A percentile compares a stretch with the other conserved stretches of the same genome.
Conservation (phyloP, 2,888 invertebrate genomes). For the Myopa testacea region DNA sequence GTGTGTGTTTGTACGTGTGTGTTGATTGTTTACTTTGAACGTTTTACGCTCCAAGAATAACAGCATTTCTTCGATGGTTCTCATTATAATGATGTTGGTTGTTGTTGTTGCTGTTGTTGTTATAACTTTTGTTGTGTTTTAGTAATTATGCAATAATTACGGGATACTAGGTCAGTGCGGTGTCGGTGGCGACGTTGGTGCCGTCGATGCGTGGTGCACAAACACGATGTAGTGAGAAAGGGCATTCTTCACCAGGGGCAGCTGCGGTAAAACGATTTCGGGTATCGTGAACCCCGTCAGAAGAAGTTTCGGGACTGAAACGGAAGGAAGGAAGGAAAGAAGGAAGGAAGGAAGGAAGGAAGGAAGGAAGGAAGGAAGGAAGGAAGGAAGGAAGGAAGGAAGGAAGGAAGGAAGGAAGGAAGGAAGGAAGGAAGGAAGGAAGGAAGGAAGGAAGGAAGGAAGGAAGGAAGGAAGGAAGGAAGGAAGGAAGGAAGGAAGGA, state of each 20-base stretch:
- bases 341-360: slow-evolving; percentile 15
- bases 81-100: neutral
- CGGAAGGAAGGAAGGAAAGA: too few relatives aligned
- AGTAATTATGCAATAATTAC: neutral
- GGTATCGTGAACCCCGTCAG: too few relatives aligned
- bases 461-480: slow-evolving; percentile 17
- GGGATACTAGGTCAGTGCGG: slow-evolving; percentile 26
- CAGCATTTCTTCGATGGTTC: too few relatives aligned
- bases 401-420: slow-evolving; percentile 13
- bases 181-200: neutral
- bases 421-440: slow-evolving; percentile 18
- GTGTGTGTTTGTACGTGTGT: too few relatives aligned
- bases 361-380: slow-evolving; percentile 16
- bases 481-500: slow-evolving; percentile 9
- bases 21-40: too few relatives aligned
- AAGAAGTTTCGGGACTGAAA: too few relatives aligned
- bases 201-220: neutral
- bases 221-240: neutral
- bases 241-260: neutral
- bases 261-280: too few relatives aligned
- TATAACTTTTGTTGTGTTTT: neutral
- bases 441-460: slow-evolving; percentile 12
- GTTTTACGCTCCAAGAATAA: too few relatives aligned
- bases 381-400: slow-evolving; percentile 19
- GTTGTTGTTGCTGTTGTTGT: slow-evolving; percentile 16